Percentiles rank a stretch among this genome's conserved stretches.
Evolutionary conservation across 2,797 vertebrate genomes (phyloP).

Genomic region (Acanthopagrus latus): DNA sequence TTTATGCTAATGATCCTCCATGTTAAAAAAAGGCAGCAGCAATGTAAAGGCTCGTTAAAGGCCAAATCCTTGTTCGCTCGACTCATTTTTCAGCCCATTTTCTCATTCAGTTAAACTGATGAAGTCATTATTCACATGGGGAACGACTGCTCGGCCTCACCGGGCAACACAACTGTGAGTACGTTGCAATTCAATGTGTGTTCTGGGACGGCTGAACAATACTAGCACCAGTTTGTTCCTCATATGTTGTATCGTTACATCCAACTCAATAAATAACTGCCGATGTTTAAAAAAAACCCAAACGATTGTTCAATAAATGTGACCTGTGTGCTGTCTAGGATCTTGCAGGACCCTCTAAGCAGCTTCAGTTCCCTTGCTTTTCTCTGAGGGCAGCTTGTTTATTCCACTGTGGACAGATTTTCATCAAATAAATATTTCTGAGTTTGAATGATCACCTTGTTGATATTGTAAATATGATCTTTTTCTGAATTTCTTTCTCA

Average conservation of each 20-base stretch:
- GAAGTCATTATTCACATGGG: conserved; percentile 62
- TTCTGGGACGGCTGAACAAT: background rate
- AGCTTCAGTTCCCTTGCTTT: too few species aligned
- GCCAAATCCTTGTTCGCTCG: conserved; percentile 61
- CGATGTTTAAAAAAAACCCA: background rate
- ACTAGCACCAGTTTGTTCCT: background rate
- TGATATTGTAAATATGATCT: too few species aligned
- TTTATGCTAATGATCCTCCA: conserved; percentile 77
- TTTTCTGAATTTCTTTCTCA: too few species aligned
- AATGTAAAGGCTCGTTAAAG: conserved; percentile 79
- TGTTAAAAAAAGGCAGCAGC: conserved; percentile 60
- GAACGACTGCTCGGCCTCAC: conserved; percentile 45
- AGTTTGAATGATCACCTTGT: too few species aligned
- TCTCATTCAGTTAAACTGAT: conserved; percentile 71
- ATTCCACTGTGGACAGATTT: too few species aligned
- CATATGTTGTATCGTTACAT: background rate
- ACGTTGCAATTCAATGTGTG: background rate
- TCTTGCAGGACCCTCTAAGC: background rate
- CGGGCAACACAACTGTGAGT: conserved; percentile 9
- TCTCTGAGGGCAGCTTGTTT: too few species aligned
- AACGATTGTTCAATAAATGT: background rate
- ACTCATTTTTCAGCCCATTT: conserved; percentile 71
- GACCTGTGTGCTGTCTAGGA: background rate
- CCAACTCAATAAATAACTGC: background rate
- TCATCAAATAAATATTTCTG: too few species aligned